Evolutionary conservation across 2,888 invertebrate species (phyloP), one percentile per base, ranked within the genome.

Genomic region (Drosophila rellima): DNA sequence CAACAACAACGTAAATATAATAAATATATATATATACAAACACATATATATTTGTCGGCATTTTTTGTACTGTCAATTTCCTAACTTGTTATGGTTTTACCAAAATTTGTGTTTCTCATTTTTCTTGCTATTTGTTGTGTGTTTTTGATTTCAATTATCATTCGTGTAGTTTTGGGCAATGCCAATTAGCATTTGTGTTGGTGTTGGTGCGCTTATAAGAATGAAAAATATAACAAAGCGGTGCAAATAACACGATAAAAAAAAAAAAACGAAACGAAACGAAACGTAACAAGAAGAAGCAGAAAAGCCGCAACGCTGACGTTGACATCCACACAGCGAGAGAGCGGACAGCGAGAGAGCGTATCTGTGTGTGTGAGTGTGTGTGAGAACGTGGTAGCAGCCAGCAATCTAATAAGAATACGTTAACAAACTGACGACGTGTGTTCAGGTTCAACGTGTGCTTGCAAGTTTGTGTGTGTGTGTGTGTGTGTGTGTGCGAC

Each of bases 271-370:
- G 5, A 50, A 54, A 61, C 35, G 20, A 54, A 33, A 47, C 56
- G 62, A 64, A 83, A 73, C 63, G 55, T 64, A 60, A 70, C 37
- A 88, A 82, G 82, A 81, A 84, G 82, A 82, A 85, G 82, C 80
- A 82, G 80, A 88, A 86, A 83, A 86, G 88, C 83, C 84, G 88
- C 82, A 83, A 88, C 88, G 86, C 70, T 86, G 83, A 81, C 80
- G 86, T 82, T 85, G 85, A 75, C 80, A 79, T 70, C 79, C 23
- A 26, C 52, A 26, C 6, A 26, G 26, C n/a, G n/a, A 48, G 40
- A 56, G 35, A 61, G 45, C 29, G 31, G 11, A 59, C 37, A 35
- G 52, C 17, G 18, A 35, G 40, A 50, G 59, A 29, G 61, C 48
- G 61, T 20, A 37, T 11, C 26, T 15, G 5, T 17, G 31, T 40